These are phyloP conservation scores for Dynastes hyllus DNA, from an alignment of 2,888 invertebrate species.

Conservation along the genomic window DNA sequence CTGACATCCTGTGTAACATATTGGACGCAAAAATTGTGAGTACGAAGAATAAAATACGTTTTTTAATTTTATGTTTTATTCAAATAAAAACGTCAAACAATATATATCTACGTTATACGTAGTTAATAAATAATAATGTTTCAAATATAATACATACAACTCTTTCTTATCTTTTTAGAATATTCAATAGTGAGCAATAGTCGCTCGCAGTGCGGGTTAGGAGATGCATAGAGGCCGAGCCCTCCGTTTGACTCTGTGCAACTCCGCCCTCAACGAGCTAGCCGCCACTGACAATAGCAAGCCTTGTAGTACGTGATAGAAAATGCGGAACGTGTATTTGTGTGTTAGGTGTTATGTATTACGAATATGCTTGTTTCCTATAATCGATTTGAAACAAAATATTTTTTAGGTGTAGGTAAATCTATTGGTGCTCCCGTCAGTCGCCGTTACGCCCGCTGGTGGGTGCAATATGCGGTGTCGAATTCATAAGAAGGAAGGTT, in stretches of 20 bases:
- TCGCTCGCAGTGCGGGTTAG: slow-evolving; percentile 68
- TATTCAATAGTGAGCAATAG: slow-evolving; percentile 72
- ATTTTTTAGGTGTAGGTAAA: slow-evolving; percentile 43
- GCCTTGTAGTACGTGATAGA: slow-evolving; percentile 61
- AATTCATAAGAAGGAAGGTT: slow-evolving; percentile 67
- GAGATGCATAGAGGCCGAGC: slow-evolving; percentile 62
- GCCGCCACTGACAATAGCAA: slow-evolving; percentile 69
- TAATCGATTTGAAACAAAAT: slow-evolving; percentile 45
- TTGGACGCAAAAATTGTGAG: too few species aligned
- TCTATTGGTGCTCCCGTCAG: slow-evolving; percentile 60
- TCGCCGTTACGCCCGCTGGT: slow-evolving; percentile 60
- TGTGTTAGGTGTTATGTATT: slow-evolving; percentile 47
- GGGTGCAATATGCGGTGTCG: slow-evolving; percentile 57
- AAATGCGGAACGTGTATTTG: slow-evolving; percentile 55
- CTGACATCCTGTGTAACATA: too few species aligned
- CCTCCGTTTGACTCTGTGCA: slow-evolving; percentile 61
- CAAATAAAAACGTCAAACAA: slow-evolving; percentile 72
- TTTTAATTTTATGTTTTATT: slow-evolving; percentile 58
- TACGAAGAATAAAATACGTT: slow-evolving; percentile 22
- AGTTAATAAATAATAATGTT: slow-evolving; percentile 66
- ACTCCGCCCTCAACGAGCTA: slow-evolving; percentile 66
- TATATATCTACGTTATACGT: slow-evolving; percentile 71
- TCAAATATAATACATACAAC: slow-evolving; percentile 71
- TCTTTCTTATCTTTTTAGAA: slow-evolving; percentile 71
- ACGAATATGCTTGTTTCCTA: slow-evolving; percentile 41